phyloP scores from a whole-genome alignment of 2,797 vertebrate genomes.

The Xiphorhynchus erythropygius region DNA sequence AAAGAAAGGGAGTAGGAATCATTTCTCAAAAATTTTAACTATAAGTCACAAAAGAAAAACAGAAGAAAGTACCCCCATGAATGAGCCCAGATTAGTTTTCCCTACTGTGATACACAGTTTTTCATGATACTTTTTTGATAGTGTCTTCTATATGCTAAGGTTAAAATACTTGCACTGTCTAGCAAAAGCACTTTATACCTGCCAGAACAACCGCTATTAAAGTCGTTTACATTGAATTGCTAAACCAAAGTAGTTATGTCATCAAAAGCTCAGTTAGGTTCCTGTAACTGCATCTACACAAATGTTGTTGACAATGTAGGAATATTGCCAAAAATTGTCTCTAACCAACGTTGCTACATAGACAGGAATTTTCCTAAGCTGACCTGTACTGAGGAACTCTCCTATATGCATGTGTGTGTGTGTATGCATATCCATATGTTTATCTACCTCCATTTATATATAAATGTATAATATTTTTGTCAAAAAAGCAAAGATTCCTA shows the following conservation, averaged over 20 bases:
- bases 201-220: not conserved
- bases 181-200: not conserved
- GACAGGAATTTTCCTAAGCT: not conserved
- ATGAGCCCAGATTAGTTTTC: not conserved
- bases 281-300: not conserved
- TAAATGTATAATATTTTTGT: not conserved
- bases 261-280: not conserved
- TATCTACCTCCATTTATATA: fast-evolving
- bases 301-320: not conserved
- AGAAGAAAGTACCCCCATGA: not conserved
- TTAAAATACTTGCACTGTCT: not conserved
- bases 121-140: not conserved
- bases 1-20: not conserved
- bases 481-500: not conserved
- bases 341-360: not conserved
- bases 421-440: not conserved
- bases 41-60: not conserved
- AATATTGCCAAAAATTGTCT: not conserved
- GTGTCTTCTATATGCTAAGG: not conserved
- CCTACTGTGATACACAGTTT: not conserved
- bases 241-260: constrained; percentile 17
- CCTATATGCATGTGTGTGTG: not conserved
- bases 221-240: not conserved
- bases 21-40: not conserved
- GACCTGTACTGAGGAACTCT: not conserved